Evolutionary conservation across 2,113 vertebrate species (phyloP).

Genomic region (Eira barbara): DNA sequence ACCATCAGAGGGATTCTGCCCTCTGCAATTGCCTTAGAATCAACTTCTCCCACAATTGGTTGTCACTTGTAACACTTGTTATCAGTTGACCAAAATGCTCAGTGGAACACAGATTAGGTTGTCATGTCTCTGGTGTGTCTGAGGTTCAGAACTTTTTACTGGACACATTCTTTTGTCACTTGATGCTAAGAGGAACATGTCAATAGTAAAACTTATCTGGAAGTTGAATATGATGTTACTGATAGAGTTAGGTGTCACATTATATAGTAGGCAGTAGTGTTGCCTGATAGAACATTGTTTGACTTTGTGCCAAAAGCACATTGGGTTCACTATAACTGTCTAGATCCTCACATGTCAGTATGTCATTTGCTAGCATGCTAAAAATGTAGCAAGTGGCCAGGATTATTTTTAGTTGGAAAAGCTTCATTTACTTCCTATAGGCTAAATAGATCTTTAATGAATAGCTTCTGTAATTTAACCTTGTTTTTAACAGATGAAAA

Average conservation of each 20-base stretch:
- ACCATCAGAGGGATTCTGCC: neutral
- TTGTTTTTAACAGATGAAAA: constrained; percentile 54
- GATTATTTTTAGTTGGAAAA: constrained; percentile 69
- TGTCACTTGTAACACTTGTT: constrained; percentile 49
- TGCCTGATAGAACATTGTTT: constrained; percentile 54
- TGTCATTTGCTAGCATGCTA: constrained; percentile 58
- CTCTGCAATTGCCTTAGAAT: constrained; percentile 1
- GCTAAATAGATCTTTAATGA: constrained; percentile 58
- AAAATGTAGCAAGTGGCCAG: constrained; percentile 47
- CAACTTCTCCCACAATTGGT: neutral
- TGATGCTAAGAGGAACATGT: constrained; percentile 45
- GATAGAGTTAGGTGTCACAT: constrained; percentile 61
- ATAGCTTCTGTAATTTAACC: constrained; percentile 55
- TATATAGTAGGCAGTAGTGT: constrained; percentile 35
- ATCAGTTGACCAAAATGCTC: constrained; percentile 15
- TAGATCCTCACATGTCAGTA: neutral
- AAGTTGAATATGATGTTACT: constrained; percentile 48
- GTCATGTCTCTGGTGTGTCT: constrained; percentile 30
- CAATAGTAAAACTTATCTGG: constrained; percentile 50
- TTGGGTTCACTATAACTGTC: constrained; percentile 37
- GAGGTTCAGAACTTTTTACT: constrained; percentile 47
- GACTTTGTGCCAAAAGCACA: constrained; percentile 48
- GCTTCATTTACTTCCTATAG: constrained; percentile 53
- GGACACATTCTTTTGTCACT: constrained; percentile 63
- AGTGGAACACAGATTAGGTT: constrained; percentile 35